These are phyloP conservation scores for Ursus arctos DNA, from an alignment of 2,113 vertebrate species.

Conservation along the genomic window DNA sequence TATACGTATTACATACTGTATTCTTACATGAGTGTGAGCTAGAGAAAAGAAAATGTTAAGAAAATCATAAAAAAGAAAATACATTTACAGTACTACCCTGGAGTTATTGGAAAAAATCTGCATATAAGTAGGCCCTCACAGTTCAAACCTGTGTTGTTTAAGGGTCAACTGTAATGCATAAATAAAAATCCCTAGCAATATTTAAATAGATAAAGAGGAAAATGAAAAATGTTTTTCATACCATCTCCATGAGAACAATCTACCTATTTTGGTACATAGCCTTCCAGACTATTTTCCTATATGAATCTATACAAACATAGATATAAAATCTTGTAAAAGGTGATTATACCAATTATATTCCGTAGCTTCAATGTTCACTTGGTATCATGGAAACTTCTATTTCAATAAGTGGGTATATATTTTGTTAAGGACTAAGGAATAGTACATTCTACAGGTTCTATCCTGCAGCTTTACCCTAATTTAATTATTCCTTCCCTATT, in stretches of 20 bases:
- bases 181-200: neutral
- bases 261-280: neutral
- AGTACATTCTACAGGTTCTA: neutral
- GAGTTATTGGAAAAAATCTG: neutral
- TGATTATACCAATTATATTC: neutral
- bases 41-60: neutral
- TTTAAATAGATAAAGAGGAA: neutral
- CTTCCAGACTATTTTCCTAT: neutral
- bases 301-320: neutral
- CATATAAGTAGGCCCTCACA: neutral
- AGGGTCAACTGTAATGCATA: neutral
- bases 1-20: neutral
- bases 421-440: neutral
- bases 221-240: neutral
- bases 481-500: neutral
- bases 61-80: neutral
- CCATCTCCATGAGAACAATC: neutral
- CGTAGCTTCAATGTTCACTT: neutral
- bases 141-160: neutral
- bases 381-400: neutral
- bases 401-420: neutral
- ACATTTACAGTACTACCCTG: neutral
- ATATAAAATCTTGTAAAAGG: neutral
- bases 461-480: neutral
- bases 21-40: neutral